Conservation (phyloP, 2,888 invertebrate genomes). For the Orchesella flavescens region DNA sequence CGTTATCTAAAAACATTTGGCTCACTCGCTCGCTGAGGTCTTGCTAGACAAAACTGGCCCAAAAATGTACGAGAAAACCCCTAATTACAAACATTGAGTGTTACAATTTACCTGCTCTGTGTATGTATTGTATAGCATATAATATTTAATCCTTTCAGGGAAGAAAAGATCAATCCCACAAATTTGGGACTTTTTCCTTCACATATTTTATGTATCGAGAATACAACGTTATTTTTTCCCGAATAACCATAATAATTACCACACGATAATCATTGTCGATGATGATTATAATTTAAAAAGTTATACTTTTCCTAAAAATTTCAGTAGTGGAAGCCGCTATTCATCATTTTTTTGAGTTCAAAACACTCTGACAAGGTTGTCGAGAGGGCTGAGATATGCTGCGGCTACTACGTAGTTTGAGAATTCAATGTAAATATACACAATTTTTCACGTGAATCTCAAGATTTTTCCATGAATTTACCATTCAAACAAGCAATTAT, state of each 20-base stretch:
- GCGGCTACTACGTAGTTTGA: not conserved
- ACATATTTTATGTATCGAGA: not conserved
- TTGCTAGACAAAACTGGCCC: too few relatives aligned
- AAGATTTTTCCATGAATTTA: constrained; percentile 41
- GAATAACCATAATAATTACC: constrained; percentile 54
- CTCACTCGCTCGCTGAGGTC: too few relatives aligned
- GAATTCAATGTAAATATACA: constrained; percentile 17
- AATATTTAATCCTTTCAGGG: not conserved
- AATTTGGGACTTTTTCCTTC: not conserved
- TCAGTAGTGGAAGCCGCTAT: constrained; percentile 48
- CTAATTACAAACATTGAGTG: constrained; percentile 25
- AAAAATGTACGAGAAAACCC: constrained; percentile 7
- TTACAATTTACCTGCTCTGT: constrained; percentile 12
- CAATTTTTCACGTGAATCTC: constrained; percentile 30
- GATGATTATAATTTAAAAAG: constrained; percentile 44
- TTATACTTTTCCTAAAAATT: constrained; percentile 13
- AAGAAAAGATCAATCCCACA: not conserved
- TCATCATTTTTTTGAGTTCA: constrained; percentile 39
- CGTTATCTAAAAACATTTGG: constrained; percentile 31
- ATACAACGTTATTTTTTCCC: constrained; percentile 24
- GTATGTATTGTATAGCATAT: not conserved
- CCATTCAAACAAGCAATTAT: constrained; percentile 46
- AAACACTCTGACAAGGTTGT: not conserved
- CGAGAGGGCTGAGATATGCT: not conserved
- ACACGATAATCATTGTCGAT: not conserved